Conservation (phyloP, 2,797 vertebrate species). For the Scomberomorus guttatus region DNA sequence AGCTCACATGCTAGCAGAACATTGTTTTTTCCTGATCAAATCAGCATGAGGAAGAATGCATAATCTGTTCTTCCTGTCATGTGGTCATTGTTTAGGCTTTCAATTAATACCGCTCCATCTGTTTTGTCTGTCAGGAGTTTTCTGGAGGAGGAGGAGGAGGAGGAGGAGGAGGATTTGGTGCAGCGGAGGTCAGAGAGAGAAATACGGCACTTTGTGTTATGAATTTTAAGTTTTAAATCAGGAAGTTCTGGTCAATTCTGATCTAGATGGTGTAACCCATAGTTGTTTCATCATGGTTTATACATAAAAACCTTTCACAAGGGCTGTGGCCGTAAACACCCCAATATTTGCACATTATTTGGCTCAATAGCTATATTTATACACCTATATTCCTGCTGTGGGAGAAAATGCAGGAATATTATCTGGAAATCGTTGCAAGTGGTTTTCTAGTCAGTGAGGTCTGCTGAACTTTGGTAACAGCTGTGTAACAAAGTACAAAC, state of each 20-base stretch:
- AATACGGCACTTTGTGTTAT: constrained; percentile 7
- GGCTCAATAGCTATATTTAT: too few relatives aligned
- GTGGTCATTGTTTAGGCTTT: constrained; percentile 73
- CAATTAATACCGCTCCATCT: constrained; percentile 68
- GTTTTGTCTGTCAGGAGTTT: constrained; percentile 72
- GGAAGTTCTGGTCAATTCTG: not conserved
- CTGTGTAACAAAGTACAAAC: too few relatives aligned
- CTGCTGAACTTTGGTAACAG: too few relatives aligned
- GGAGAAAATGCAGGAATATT: too few relatives aligned
- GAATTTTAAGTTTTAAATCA: constrained; percentile 4
- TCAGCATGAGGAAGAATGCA: constrained; percentile 71
- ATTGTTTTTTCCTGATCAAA: constrained; percentile 70
- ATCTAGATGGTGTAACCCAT: not conserved
- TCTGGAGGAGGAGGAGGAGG: constrained; percentile 5
- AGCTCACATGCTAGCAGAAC: constrained; percentile 22
- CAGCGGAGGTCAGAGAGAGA: not conserved
- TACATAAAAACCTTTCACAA: not conserved
- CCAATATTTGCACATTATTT: too few relatives aligned
- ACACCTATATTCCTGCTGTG: too few relatives aligned
- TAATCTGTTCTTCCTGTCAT: constrained; percentile 77
- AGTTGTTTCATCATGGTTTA: not conserved
- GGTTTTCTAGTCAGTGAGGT: too few relatives aligned
- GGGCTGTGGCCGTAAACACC: too few relatives aligned
- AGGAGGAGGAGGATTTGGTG: not conserved
- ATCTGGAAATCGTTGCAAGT: too few relatives aligned